A percentile compares a stretch with the other conserved stretches of the same genome.
Conservation (phyloP, 2,888 invertebrate species). For the Diplolepis rosae region DNA sequence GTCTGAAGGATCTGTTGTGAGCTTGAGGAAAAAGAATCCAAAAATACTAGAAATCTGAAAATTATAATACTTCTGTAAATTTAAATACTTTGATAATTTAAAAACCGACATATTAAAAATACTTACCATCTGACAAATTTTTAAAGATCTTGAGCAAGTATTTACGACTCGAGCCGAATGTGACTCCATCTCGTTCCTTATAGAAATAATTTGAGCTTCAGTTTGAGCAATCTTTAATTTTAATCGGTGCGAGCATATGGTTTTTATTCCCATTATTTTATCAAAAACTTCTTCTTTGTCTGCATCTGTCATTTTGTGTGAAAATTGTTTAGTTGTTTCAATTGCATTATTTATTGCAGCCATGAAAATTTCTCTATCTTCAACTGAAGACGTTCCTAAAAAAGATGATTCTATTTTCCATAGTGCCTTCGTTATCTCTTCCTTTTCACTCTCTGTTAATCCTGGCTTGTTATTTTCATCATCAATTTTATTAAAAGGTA, state of each 20-base stretch:
- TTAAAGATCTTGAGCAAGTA: constrained; percentile 12
- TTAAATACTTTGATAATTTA: background rate
- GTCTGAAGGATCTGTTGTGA: background rate
- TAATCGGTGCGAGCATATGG: constrained; percentile 10
- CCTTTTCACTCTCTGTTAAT: background rate
- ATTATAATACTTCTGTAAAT: background rate
- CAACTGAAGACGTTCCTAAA: constrained; percentile 5
- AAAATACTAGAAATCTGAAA: constrained; percentile 23
- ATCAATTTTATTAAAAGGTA: background rate
- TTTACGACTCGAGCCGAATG: constrained; percentile 7
- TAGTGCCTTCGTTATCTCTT: background rate
- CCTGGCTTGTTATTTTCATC: background rate
- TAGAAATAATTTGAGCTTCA: constrained; percentile 26
- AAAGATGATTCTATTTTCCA: constrained; percentile 26
- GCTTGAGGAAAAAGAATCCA: constrained; percentile 23
- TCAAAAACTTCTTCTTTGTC: constrained; percentile 9
- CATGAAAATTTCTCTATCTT: constrained; percentile 13
- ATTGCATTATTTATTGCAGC: constrained; percentile 4
- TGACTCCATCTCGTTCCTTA: constrained; percentile 16
- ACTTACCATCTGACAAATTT: constrained; percentile 24
- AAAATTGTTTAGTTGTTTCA: background rate
- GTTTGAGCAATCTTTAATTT: constrained; percentile 22
- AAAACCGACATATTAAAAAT: background rate
- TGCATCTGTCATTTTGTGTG: background rate
- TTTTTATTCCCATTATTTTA: constrained; percentile 1